Evolutionary conservation across 1,140 invertebrate species (phyloP).

Genomic region (Neodiprion lecontei): DNA sequence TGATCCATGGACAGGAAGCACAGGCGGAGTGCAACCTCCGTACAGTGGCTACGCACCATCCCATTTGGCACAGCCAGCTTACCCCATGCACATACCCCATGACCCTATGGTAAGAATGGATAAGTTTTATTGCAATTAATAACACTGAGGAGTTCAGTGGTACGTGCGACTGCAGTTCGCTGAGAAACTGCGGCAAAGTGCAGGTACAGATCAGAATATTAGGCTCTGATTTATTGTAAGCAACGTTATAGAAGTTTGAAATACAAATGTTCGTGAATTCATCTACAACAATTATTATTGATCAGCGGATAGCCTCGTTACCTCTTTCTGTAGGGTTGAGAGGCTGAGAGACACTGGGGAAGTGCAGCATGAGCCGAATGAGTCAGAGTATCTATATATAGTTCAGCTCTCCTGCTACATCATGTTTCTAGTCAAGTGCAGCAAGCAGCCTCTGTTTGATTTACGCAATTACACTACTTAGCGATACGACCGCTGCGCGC

Average conservation of each 20-base stretch:
- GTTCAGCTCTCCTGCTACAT: slow-evolving; percentile 40
- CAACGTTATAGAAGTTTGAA: neutral
- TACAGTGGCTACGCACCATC: slow-evolving; percentile 58
- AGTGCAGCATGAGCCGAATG: neutral
- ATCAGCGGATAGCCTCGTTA: neutral
- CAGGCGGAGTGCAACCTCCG: slow-evolving; percentile 57
- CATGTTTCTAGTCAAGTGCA: slow-evolving; percentile 49
- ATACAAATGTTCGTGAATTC: neutral
- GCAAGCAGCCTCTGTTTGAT: slow-evolving; percentile 48
- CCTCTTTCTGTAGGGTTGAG: slow-evolving; percentile 1
- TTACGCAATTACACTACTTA: slow-evolving; percentile 33
- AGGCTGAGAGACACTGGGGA: neutral
- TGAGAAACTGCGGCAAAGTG: neutral
- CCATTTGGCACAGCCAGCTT: slow-evolving; percentile 58
- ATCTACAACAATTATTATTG: neutral
- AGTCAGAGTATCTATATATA: slow-evolving; percentile 1
- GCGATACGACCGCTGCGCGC: neutral
- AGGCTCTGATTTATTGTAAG: no score
- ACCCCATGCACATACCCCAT: slow-evolving; percentile 67
- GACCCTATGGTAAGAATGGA: slow-evolving; percentile 67
- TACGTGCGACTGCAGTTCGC: neutral
- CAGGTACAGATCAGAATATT: neutral
- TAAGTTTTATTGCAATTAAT: neutral
- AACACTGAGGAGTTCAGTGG: no score
- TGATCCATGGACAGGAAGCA: slow-evolving; percentile 57